Conservation (phyloP, 2,888 invertebrate genomes). For the Keiferia lycopersicella region DNA sequence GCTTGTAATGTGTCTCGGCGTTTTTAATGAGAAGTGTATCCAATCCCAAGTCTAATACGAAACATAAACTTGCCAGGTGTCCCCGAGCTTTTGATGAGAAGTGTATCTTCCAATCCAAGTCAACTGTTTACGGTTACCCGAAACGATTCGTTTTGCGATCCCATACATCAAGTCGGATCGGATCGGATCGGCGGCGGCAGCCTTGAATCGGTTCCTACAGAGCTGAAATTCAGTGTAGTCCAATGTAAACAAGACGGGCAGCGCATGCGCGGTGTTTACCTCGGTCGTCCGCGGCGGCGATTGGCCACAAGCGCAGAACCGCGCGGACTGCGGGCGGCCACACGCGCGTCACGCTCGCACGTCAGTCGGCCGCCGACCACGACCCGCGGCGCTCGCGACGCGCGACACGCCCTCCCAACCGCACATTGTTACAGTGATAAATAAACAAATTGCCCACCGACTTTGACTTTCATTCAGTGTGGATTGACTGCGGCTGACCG, state of each 20-base stretch:
- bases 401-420: slow-evolving; percentile 9
- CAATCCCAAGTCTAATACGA: too few species aligned
- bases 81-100: too few species aligned
- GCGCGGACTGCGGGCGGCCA: slow-evolving; percentile 5
- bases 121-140: too few species aligned
- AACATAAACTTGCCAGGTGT: too few species aligned
- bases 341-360: neutral
- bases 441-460: slow-evolving; percentile 19
- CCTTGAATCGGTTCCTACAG: slow-evolving; percentile 4
- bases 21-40: too few species aligned
- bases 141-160: too few species aligned
- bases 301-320: neutral
- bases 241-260: slow-evolving; percentile 1
- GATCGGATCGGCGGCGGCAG: too few species aligned
- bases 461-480: slow-evolving; percentile 13
- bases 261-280: slow-evolving; percentile 20
- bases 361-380: slow-evolving; percentile 6
- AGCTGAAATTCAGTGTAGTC: slow-evolving; percentile 20
- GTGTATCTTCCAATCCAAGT: too few species aligned
- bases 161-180: too few species aligned
- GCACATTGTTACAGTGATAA: slow-evolving; percentile 16
- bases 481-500: neutral
- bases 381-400: neutral
- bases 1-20: too few species aligned
- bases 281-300: neutral